These are phyloP conservation scores for Lycocorax pyrrhopterus DNA, from an alignment of 2,113 vertebrate genomes.

Conservation along the genomic window DNA sequence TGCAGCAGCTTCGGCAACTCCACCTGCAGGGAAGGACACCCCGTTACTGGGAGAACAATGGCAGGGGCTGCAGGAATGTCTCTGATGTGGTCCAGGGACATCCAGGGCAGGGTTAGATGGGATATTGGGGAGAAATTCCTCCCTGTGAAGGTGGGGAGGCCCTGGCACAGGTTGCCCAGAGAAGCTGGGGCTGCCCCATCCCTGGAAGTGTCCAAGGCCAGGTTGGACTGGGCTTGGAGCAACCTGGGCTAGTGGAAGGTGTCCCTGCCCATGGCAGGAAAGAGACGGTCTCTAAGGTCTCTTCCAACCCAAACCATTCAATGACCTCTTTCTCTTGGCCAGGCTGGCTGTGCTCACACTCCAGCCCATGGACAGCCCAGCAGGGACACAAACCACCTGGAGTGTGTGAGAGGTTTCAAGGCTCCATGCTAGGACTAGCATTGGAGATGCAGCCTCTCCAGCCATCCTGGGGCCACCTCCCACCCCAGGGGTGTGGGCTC, in stretches of 20 bases:
- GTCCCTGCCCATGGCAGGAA: background rate
- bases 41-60: background rate
- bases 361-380: background rate
- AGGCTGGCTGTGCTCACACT: background rate
- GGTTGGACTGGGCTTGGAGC: background rate
- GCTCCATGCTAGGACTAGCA: background rate
- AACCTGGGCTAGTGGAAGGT: background rate
- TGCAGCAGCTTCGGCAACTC: constrained; percentile 88
- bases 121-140: background rate
- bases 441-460: background rate
- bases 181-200: background rate
- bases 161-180: background rate
- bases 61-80: background rate
- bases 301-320: background rate
- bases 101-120: background rate
- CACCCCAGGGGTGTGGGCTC: background rate
- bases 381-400: background rate
- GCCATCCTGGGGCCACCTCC: background rate
- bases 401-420: background rate
- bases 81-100: background rate
- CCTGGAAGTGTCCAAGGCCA: background rate
- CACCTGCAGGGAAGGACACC: constrained; percentile 74
- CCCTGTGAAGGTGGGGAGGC: background rate
- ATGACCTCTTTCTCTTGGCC: background rate
- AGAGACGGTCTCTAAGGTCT: background rate